phyloP scores from a whole-genome alignment of 1,140 invertebrate genomes.

The Palaemon carinicauda region DNA sequence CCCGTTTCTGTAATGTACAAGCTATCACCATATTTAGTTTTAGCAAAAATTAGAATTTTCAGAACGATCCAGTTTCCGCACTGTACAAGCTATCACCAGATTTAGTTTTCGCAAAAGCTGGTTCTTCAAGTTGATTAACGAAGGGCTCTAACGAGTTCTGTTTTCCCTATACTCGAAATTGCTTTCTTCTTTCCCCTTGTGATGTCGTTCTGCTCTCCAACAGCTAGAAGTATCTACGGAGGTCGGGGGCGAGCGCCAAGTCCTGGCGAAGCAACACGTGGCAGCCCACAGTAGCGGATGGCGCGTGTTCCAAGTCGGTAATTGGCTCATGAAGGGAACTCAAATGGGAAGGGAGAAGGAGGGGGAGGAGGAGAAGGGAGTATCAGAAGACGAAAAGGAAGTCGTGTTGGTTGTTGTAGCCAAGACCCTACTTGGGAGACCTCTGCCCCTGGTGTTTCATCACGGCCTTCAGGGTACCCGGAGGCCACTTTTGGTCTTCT shows the following conservation, averaged over 20 bases:
- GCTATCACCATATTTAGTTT: no score
- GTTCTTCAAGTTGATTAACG: neutral
- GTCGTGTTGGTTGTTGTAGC: conserved; percentile 12
- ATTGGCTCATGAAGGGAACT: no score
- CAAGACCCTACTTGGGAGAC: neutral
- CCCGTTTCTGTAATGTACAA: no score
- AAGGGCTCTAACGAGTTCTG: neutral
- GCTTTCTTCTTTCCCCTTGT: neutral
- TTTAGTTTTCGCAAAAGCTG: neutral
- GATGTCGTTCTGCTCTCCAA: neutral
- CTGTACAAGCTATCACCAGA: neutral
- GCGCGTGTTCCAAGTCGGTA: conserved; percentile 30
- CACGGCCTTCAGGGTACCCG: conserved; percentile 15
- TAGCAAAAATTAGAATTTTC: no score
- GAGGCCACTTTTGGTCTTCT: conserved; percentile 27
- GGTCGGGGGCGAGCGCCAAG: neutral
- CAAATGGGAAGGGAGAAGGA: neutral
- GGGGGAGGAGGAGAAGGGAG: neutral
- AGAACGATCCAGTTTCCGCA: no score
- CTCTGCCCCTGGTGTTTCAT: conserved; percentile 15
- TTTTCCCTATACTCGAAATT: neutral
- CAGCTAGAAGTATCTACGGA: conserved; percentile 21
- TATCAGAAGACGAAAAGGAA: neutral
- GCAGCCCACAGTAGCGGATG: conserved; percentile 40
- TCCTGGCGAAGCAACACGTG: conserved; percentile 20